A percentile compares a stretch with the other conserved stretches of the same genome.
These are phyloP conservation scores for Lacanobia wlatinum DNA, from an alignment of 2,888 invertebrate species.

Conservation along the genomic window DNA sequence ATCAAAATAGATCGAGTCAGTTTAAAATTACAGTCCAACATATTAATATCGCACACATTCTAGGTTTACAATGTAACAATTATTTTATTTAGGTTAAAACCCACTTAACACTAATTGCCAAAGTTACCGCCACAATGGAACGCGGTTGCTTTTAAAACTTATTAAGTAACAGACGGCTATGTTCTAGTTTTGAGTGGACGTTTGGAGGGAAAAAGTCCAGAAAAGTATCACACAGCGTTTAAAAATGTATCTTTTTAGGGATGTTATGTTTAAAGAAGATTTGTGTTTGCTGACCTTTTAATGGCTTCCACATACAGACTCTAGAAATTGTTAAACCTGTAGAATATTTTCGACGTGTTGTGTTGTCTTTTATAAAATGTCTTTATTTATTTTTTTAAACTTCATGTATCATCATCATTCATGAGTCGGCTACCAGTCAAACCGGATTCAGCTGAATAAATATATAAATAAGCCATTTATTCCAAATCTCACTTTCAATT, in stretches of 20 bases:
- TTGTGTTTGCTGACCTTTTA: too few relatives aligned
- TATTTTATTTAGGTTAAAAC: constrained; percentile 68
- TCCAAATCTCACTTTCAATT: too few relatives aligned
- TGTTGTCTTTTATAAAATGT: too few relatives aligned
- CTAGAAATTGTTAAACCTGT: too few relatives aligned
- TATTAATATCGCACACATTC: constrained; percentile 28
- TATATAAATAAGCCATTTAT: too few relatives aligned
- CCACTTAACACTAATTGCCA: constrained; percentile 65
- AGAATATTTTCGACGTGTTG: too few relatives aligned
- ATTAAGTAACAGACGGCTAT: constrained; percentile 48
- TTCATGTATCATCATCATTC: too few relatives aligned
- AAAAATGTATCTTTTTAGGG: neutral
- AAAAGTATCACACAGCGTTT: neutral
- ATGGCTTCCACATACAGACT: too few relatives aligned
- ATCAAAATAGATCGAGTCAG: neutral
- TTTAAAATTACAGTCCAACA: neutral
- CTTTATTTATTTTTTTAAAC: too few relatives aligned
- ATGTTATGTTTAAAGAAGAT: too few relatives aligned
- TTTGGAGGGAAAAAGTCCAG: constrained; percentile 10
- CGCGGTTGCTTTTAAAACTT: constrained; percentile 60
- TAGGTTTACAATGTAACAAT: constrained; percentile 56
- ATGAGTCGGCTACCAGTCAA: too few relatives aligned
- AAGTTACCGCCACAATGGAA: constrained; percentile 58
- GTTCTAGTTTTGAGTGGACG: constrained; percentile 54
- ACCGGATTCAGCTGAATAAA: too few relatives aligned